phyloP scores from a whole-genome alignment of 2,888 invertebrate genomes.

The Abscondita cerata region DNA sequence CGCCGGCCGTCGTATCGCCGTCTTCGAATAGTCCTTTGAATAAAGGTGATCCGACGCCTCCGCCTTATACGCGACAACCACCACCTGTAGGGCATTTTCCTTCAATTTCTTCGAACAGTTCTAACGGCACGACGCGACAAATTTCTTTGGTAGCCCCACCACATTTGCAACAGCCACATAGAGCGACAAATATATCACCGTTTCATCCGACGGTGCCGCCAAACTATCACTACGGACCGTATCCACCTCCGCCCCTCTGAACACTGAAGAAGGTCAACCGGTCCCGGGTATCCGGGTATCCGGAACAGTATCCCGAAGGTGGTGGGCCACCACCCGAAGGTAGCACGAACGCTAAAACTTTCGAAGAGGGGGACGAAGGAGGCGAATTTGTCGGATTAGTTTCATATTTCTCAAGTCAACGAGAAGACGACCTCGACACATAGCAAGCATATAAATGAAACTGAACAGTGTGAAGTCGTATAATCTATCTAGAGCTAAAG shows the following conservation, averaged over 20 bases:
- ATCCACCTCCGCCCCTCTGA: slow-evolving; percentile 55
- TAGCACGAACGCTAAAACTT: slow-evolving; percentile 54
- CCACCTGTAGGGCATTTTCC: slow-evolving; percentile 53
- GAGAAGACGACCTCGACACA: slow-evolving; percentile 85
- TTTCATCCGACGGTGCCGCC: slow-evolving; percentile 60
- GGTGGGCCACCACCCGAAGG: slow-evolving; percentile 37
- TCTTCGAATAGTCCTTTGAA: slow-evolving; percentile 55
- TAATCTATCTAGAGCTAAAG: not conserved
- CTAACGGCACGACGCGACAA: slow-evolving; percentile 19
- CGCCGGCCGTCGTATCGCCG: slow-evolving; percentile 53
- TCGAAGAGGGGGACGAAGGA: slow-evolving; percentile 60
- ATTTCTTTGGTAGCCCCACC: slow-evolving; percentile 18
- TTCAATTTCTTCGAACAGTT: slow-evolving; percentile 39
- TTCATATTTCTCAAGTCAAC: slow-evolving; percentile 90
- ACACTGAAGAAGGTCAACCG: slow-evolving; percentile 55
- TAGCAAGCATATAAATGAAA: slow-evolving; percentile 56
- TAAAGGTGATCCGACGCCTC: slow-evolving; percentile 44
- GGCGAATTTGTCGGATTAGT: slow-evolving; percentile 90
- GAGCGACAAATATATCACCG: slow-evolving; percentile 55
- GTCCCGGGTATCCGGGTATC: slow-evolving; percentile 57
- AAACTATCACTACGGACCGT: slow-evolving; percentile 59
- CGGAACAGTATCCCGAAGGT: slow-evolving; percentile 41
- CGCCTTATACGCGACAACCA: slow-evolving; percentile 55
- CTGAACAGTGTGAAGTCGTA: slow-evolving; percentile 12
- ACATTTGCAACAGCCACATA: slow-evolving; percentile 38